Evolutionary conservation across 2,888 invertebrate genomes (phyloP).

Genomic region (Chrysomela aeneicollis): DNA sequence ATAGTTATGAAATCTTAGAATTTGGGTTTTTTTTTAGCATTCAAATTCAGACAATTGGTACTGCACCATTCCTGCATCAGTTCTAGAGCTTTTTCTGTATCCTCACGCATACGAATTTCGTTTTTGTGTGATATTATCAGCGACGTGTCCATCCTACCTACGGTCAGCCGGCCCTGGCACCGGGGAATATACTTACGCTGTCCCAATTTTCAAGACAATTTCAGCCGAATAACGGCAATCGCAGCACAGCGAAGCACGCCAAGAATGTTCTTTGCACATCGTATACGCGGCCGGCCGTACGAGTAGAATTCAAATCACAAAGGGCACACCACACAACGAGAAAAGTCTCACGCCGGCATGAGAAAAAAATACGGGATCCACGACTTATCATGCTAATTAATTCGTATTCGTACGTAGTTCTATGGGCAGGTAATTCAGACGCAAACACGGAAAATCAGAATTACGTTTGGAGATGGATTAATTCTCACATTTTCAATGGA

Average conservation of each 20-base stretch:
- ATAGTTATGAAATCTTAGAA: too few relatives aligned
- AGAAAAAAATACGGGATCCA: neutral
- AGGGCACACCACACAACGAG: neutral
- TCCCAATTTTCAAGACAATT: slow-evolving; percentile 40
- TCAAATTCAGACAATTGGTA: too few relatives aligned
- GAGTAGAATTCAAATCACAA: slow-evolving; percentile 18
- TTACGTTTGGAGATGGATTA: too few relatives aligned
- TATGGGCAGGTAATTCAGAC: too few relatives aligned
- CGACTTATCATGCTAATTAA: neutral
- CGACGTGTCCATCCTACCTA: too few relatives aligned
- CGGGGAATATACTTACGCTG: slow-evolving; percentile 26
- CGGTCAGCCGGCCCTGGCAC: neutral
- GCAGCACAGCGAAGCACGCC: slow-evolving; percentile 27
- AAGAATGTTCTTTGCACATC: slow-evolving; percentile 33
- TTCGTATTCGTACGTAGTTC: neutral
- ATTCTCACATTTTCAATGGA: too few relatives aligned
- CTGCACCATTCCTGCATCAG: too few relatives aligned
- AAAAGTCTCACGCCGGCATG: neutral
- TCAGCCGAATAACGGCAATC: slow-evolving; percentile 39
- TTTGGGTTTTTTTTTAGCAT: too few relatives aligned
- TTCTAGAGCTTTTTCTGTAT: too few relatives aligned
- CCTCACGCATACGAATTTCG: too few relatives aligned
- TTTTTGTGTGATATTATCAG: too few relatives aligned
- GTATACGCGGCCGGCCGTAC: neutral
- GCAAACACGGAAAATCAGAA: too few relatives aligned